Conservation (phyloP, 2,113 vertebrate genomes). For the Scomber scombrus region DNA sequence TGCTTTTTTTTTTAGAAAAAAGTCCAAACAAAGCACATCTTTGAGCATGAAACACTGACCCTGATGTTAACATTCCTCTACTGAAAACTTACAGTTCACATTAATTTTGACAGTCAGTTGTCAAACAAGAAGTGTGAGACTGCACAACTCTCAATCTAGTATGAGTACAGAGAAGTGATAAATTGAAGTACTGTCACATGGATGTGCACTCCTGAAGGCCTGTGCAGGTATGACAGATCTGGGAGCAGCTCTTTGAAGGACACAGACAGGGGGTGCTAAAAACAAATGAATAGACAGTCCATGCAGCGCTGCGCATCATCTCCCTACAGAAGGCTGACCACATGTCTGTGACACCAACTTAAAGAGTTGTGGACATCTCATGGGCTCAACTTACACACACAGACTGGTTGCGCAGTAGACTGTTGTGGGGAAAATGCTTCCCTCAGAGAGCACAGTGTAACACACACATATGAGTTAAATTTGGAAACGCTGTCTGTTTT, state of each 20-base stretch:
- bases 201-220: conserved; percentile 20
- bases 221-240: conserved; percentile 12
- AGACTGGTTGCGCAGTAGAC: conserved; percentile 17
- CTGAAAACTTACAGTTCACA: conserved; percentile 10
- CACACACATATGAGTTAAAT: conserved; percentile 48
- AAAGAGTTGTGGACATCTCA: conserved; percentile 21
- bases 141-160: conserved; percentile 26
- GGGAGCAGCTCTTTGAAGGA: conserved; percentile 24
- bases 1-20: neutral
- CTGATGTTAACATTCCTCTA: neutral
- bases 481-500: conserved; percentile 47
- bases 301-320: conserved; percentile 50
- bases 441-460: conserved; percentile 45
- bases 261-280: conserved; percentile 12
- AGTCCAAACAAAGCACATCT: conserved; percentile 5
- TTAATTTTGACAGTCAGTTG: conserved; percentile 18
- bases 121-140: conserved; percentile 38
- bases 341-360: conserved; percentile 35
- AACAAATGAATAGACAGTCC: conserved; percentile 39
- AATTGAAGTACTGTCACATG: conserved; percentile 15
- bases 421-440: conserved; percentile 33
- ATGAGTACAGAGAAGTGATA: neutral
- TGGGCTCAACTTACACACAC: conserved; percentile 37
- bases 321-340: conserved; percentile 28
- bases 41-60: conserved; percentile 7